Conservation (phyloP, 1,140 invertebrate genomes). For the Doryteuthis pealeii region DNA sequence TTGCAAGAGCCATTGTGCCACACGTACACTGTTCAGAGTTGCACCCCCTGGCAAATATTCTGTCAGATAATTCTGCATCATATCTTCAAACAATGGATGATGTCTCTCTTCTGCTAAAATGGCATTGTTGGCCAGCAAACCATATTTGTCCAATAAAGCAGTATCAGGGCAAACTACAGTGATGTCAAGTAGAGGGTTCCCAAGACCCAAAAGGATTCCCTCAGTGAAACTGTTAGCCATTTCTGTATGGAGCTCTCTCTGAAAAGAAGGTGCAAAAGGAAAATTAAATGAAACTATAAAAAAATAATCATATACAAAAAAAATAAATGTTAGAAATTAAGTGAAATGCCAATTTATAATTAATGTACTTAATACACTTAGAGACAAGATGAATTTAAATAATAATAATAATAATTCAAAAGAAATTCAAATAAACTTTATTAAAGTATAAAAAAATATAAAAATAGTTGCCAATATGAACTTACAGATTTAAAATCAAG, state of each 20-base stretch:
- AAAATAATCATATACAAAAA: background rate
- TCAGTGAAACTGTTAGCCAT: constrained; percentile 25
- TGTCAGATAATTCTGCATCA: constrained; percentile 65
- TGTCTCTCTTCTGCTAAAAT: constrained; percentile 91
- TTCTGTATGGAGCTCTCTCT: constrained; percentile 22
- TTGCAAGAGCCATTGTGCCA: constrained; percentile 89
- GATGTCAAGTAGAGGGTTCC: constrained; percentile 96
- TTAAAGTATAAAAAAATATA: too few species aligned
- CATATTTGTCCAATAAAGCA: constrained; percentile 79
- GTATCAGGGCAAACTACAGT: constrained; percentile 75
- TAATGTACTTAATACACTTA: too few species aligned
- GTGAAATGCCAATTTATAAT: too few species aligned
- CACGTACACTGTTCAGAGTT: constrained; percentile 90
- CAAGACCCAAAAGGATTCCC: constrained; percentile 83
- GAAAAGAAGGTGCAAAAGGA: constrained; percentile 18
- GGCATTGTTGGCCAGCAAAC: constrained; percentile 87
- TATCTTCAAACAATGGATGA: constrained; percentile 44
- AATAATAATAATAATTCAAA: too few species aligned
- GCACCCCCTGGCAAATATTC: constrained; percentile 94
- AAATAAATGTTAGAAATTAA: too few species aligned
- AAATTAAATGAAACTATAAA: background rate
- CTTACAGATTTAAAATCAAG: too few species aligned
- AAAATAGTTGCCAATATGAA: too few species aligned
- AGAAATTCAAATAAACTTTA: too few species aligned
- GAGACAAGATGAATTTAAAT: too few species aligned